phyloP scores from a whole-genome alignment of 2,113 vertebrate species.

The Ammospiza caudacuta region DNA sequence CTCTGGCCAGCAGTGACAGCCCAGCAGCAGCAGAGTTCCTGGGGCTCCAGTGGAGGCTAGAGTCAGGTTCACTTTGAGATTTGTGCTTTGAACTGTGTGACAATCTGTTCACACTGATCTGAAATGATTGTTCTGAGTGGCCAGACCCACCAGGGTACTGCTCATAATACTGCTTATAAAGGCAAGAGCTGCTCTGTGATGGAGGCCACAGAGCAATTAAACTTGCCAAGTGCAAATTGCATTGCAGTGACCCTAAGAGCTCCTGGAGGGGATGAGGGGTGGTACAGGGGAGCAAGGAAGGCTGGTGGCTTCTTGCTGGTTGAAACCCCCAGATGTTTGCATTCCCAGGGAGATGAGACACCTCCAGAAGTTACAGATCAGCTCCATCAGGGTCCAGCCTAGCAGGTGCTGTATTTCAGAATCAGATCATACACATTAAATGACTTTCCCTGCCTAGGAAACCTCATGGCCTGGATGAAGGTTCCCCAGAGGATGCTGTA shows the following conservation, averaged over 20 bases:
- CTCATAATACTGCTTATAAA: background rate
- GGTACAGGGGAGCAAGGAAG: background rate
- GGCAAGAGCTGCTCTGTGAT: background rate
- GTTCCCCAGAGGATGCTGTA: background rate
- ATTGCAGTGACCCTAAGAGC: background rate
- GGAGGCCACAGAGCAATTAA: background rate
- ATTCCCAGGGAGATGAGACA: background rate
- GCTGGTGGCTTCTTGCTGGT: background rate
- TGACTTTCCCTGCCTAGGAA: background rate
- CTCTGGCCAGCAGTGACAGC: background rate
- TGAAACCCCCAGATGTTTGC: background rate
- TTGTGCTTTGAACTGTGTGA: background rate
- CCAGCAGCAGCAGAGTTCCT: background rate
- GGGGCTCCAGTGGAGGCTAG: background rate
- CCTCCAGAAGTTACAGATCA: background rate
- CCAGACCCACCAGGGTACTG: background rate
- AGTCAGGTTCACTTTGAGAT: background rate
- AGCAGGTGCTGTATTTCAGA: background rate
- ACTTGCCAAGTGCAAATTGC: background rate
- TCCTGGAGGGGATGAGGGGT: background rate
- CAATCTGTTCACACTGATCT: background rate
- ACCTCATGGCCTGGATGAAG: accelerated
- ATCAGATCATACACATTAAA: background rate
- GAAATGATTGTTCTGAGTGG: background rate
- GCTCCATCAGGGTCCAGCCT: background rate